phyloP scores from a whole-genome alignment of 2,113 vertebrate species.

The Erpornis zantholeuca region DNA sequence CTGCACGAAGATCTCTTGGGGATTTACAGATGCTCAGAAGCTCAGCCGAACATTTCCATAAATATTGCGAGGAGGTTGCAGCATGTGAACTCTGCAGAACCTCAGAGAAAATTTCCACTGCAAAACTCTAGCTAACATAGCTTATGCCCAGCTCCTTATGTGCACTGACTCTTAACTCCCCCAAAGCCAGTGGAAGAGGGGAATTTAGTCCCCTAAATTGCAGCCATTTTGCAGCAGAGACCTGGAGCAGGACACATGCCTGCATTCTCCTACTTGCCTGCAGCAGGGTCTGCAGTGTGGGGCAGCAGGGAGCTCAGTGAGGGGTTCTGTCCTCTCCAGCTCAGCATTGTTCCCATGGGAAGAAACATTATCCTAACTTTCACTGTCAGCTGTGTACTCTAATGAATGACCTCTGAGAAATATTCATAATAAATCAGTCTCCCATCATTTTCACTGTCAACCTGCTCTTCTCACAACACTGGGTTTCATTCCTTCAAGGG shows the following conservation, averaged over 20 bases:
- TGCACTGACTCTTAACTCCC: neutral
- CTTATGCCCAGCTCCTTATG: neutral
- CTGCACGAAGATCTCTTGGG: neutral
- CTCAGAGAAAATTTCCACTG: neutral
- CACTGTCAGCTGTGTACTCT: neutral
- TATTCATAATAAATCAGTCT: neutral
- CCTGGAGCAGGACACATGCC: neutral
- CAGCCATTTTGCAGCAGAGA: neutral
- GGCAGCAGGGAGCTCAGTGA: neutral
- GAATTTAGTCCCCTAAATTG: neutral
- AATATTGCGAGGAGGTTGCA: constrained; percentile 6
- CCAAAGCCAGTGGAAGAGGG: neutral
- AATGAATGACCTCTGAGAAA: neutral
- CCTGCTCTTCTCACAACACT: neutral
- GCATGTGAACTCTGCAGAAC: neutral
- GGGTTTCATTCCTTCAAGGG: neutral
- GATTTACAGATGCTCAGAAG: neutral
- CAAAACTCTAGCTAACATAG: neutral
- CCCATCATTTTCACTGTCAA: neutral
- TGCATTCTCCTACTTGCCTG: neutral
- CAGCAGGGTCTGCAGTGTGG: neutral
- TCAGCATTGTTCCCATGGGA: neutral
- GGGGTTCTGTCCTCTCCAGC: neutral
- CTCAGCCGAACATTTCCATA: neutral
- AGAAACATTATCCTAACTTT: neutral